Percentiles rank a stretch among this genome's conserved stretches.
Evolutionary conservation across 1,140 invertebrate species (phyloP).

Genomic region (Formica exsecta): DNA sequence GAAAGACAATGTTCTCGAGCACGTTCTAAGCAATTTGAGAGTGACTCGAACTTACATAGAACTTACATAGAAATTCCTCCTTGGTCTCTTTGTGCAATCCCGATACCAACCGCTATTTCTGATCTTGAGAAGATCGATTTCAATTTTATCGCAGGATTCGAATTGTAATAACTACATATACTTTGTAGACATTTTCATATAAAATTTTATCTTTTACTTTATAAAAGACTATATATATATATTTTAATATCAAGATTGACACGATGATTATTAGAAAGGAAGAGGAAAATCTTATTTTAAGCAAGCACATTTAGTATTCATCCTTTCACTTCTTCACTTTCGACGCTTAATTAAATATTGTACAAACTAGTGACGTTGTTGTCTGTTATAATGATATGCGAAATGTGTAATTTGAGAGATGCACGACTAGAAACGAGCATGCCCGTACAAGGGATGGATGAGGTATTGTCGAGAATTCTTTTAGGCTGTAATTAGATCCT

Average conservation of each 20-base stretch:
- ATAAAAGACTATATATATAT: background rate
- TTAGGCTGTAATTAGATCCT: conserved; percentile 52
- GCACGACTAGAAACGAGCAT: background rate
- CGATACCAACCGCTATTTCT: background rate
- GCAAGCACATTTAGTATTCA: conserved; percentile 29
- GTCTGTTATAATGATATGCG: conserved; percentile 34
- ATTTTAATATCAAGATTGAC: conserved; percentile 28
- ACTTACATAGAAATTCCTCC: background rate
- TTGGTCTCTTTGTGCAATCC: background rate
- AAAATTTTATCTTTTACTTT: background rate
- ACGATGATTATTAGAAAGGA: conserved; percentile 34
- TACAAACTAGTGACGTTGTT: conserved; percentile 35
- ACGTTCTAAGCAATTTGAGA: conserved; percentile 7
- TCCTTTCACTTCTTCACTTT: conserved; percentile 55
- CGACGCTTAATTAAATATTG: conserved; percentile 39
- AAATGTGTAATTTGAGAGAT: conserved; percentile 54
- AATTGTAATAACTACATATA: background rate
- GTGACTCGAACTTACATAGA: background rate
- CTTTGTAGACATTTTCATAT: background rate
- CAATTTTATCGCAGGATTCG: background rate
- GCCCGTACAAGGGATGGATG: conserved; percentile 15
- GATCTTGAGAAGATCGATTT: background rate
- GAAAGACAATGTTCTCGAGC: conserved; percentile 7
- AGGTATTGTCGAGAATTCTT: conserved; percentile 44
- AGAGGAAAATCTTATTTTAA: conserved; percentile 37